Conservation (phyloP, 2,113 vertebrate species). For the Mionectes macconnelli region DNA sequence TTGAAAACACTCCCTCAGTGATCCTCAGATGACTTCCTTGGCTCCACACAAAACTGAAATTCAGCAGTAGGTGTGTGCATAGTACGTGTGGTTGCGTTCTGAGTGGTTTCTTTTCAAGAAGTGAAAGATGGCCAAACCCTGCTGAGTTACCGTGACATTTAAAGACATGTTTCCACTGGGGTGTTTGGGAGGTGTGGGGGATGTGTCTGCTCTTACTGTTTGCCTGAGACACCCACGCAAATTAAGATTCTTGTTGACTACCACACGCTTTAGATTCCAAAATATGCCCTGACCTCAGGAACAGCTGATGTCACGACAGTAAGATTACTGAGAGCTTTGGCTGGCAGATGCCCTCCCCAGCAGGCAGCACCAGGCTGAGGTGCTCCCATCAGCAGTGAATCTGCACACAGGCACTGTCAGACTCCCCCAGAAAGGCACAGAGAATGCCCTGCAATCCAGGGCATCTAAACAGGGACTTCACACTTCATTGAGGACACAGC, state of each 20-base stretch:
- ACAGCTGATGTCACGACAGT: neutral
- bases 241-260: neutral
- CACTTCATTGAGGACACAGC: neutral
- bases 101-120: neutral
- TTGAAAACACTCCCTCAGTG: neutral
- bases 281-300: neutral
- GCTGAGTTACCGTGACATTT: neutral
- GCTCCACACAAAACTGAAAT: neutral
- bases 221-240: neutral
- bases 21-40: neutral
- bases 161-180: neutral
- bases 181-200: too few relatives aligned
- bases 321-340: neutral
- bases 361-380: neutral
- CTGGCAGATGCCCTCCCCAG: neutral
- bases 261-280: neutral
- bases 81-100: neutral
- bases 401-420: neutral
- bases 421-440: neutral
- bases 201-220: neutral
- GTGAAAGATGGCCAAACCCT: neutral
- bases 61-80: rapidly evolving
- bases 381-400: neutral
- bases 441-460: neutral
- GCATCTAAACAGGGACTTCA: rapidly evolving